Evolutionary conservation across 2,888 invertebrate genomes (phyloP), one percentile per base, ranked within the genome.

Genomic region (Drosophila rellima): DNA sequence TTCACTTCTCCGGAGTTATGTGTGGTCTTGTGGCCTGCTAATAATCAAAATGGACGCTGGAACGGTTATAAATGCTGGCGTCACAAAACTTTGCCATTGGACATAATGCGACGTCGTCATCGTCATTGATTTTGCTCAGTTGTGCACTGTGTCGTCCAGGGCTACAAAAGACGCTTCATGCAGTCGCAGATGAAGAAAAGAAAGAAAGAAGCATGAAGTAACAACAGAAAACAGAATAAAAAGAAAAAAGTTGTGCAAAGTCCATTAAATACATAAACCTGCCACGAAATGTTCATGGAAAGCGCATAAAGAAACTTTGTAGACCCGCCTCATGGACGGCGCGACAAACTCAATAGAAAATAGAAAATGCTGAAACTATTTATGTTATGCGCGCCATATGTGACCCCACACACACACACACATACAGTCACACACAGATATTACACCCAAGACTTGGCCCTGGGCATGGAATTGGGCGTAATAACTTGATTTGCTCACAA

Each of bases 251-350:
- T 90, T 90, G 79, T 78, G 83, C 77, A 84, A 90, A 90, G 90
- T 90, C 89, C 90, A 90, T 90, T 90, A 90, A 90, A 90, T 90
- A 89, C 90, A 90, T 90, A 90, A 90, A 90, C 90, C 89, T 88
- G 89, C 80, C 87, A 84, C 80, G 74, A 86, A 87, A 87, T 86
- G 89, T 89, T 89, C 85, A 89, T 89, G 74, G 88, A 89, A 89
- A 86, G 88, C 89, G 89, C 80, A 86, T 89, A 86, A 86, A 86
- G 89, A 85, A 85, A 86, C 82, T 86, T 86, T 84, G 80, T 76
- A 61, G 82, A 68, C 52, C 44, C 57, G 78, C 31, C 63, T 35
- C 48, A 11, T 42, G 60, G 62, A 48, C 60, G 65, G 51, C 65
- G 68, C 79, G 87, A 70, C 64, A 79, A 60, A 70, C 64, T 84